Percentiles rank a stretch among this genome's conserved stretches.
phyloP scores from a whole-genome alignment of 2,797 vertebrate genomes.

The Varecia variegata region DNA sequence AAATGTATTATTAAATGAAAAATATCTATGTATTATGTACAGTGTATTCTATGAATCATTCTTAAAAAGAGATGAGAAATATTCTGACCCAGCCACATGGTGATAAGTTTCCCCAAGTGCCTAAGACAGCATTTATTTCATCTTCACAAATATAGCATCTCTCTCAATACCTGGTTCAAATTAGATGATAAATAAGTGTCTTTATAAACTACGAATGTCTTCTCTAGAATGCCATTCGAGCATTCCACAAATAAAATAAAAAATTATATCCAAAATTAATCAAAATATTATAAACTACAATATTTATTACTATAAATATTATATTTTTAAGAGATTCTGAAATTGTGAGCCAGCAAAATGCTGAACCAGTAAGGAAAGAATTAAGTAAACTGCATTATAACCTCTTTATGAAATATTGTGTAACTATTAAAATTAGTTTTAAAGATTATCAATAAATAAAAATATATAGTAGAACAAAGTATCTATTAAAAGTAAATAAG shows the following conservation, averaged over 20 bases:
- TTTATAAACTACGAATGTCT: not conserved
- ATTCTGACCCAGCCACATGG: not conserved
- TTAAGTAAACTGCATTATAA: not conserved
- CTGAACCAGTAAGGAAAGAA: not conserved
- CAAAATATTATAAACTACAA: not conserved
- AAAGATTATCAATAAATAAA: slow-evolving; percentile 26
- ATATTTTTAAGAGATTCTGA: slow-evolving; percentile 11
- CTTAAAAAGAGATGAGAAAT: not conserved
- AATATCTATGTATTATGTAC: not conserved
- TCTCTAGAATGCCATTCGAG: not conserved
- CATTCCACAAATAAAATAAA: not conserved
- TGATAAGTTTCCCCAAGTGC: not conserved
- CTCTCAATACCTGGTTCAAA: not conserved
- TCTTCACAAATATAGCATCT: not conserved
- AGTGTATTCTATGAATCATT: not conserved
- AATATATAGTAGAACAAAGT: not conserved
- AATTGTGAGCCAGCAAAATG: not conserved
- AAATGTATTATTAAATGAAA: not conserved
- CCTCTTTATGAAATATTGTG: not conserved
- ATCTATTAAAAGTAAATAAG: not conserved
- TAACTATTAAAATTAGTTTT: slow-evolving; percentile 23
- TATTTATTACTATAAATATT: not conserved
- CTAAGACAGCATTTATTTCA: not conserved
- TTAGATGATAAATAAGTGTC: not conserved
- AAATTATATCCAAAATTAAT: not conserved